Evolutionary conservation across 2,888 invertebrate species (phyloP).

Genomic region (Pardosa pseudoannulata): DNA sequence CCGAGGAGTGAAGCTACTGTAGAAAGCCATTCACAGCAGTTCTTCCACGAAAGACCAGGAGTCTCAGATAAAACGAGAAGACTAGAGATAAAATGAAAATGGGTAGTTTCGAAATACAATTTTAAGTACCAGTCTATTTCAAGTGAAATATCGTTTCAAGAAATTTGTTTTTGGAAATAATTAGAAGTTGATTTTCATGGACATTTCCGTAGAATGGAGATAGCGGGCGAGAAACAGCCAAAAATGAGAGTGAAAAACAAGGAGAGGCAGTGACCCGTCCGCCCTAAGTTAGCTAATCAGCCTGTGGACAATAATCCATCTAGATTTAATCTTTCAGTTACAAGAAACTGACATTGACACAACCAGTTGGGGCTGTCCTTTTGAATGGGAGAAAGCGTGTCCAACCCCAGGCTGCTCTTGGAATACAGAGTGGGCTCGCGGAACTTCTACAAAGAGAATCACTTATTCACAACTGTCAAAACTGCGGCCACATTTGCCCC

Average conservation of each 20-base stretch:
- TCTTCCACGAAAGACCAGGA: too few species aligned
- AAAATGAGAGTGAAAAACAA: conserved; percentile 19
- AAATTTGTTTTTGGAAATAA: too few species aligned
- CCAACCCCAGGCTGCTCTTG: conserved; percentile 14
- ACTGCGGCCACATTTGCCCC: conserved; percentile 63
- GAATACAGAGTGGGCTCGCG: conserved; percentile 61
- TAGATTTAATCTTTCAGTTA: conserved; percentile 69
- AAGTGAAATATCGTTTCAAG: too few species aligned
- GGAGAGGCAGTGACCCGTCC: conserved; percentile 61
- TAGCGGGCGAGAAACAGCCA: conserved; percentile 30
- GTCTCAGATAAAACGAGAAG: too few species aligned
- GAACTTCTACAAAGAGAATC: conserved; percentile 60
- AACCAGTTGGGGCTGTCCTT: conserved; percentile 60
- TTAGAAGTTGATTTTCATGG: not conserved
- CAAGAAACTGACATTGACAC: conserved; percentile 68
- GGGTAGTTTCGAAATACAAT: too few species aligned
- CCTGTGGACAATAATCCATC: conserved; percentile 71
- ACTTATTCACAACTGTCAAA: conserved; percentile 70
- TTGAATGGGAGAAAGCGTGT: conserved; percentile 28
- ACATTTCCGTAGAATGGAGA: not conserved
- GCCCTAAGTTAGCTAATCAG: conserved; percentile 48
- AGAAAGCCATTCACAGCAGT: too few species aligned
- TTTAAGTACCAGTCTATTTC: too few species aligned
- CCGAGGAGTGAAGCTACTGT: too few species aligned
- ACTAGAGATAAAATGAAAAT: too few species aligned